phyloP scores from a whole-genome alignment of 1,140 invertebrate genomes.

The Wasmannia auropunctata region DNA sequence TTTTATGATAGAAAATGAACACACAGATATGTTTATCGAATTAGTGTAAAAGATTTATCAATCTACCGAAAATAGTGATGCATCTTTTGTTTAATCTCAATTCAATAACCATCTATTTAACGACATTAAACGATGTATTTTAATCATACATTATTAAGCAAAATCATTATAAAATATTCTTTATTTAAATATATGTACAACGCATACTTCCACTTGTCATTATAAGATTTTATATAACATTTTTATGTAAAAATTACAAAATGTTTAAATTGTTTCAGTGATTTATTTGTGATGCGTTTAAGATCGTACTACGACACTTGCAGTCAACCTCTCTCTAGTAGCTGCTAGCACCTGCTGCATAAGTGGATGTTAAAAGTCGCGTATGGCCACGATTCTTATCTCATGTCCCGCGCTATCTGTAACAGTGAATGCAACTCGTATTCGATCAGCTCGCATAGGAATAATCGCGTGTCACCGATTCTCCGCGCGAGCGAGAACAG shows the following conservation, averaged over 20 bases:
- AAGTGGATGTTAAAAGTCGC: constrained; percentile 25
- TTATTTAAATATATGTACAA: neutral
- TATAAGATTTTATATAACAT: neutral
- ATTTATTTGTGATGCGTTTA: neutral
- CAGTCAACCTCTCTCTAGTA: constrained; percentile 16
- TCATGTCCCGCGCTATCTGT: constrained; percentile 8
- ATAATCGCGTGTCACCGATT: constrained; percentile 47
- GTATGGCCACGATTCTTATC: constrained; percentile 25
- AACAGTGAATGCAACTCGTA: constrained; percentile 14
- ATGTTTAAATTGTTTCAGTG: neutral
- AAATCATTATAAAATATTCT: neutral
- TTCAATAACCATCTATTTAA: neutral
- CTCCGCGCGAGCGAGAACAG: neutral
- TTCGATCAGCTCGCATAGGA: constrained; percentile 37
- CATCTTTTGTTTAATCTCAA: neutral
- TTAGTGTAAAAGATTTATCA: neutral
- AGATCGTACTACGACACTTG: neutral
- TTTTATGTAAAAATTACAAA: neutral
- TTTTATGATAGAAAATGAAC: neutral
- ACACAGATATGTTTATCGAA: neutral
- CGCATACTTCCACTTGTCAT: neutral
- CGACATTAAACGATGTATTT: too few relatives aligned
- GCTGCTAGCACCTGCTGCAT: constrained; percentile 20
- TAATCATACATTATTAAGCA: neutral
- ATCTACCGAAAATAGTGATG: neutral